phyloP scores from a whole-genome alignment of 2,113 vertebrate species.

The Formicarius rufipectus region DNA sequence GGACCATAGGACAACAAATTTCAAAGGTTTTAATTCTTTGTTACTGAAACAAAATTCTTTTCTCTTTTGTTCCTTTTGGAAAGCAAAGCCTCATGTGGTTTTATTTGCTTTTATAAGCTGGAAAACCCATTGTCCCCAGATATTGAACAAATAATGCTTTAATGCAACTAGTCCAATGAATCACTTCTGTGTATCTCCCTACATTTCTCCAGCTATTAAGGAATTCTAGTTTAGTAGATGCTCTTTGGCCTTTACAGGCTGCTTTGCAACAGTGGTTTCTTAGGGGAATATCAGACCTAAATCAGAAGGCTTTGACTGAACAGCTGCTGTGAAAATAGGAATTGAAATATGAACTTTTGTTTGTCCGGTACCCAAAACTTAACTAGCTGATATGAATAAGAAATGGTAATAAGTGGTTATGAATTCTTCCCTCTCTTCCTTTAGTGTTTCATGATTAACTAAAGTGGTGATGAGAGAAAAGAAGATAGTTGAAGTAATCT shows the following conservation, averaged over 20 bases:
- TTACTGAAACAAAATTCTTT: background rate
- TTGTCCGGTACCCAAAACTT: background rate
- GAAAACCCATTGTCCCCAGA: background rate
- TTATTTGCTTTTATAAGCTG: background rate
- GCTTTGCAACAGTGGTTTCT: background rate
- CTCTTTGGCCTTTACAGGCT: background rate
- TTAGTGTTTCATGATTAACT: background rate
- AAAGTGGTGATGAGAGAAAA: background rate
- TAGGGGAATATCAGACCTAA: background rate
- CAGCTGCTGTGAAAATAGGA: background rate
- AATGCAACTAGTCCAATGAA: background rate
- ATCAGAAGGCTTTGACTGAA: background rate
- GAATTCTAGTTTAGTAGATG: background rate
- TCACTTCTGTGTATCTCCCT: background rate
- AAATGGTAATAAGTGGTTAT: background rate
- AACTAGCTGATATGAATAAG: background rate
- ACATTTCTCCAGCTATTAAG: background rate
- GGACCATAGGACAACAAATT: background rate
- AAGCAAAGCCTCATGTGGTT: background rate
- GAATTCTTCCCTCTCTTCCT: background rate
- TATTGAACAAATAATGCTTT: background rate
- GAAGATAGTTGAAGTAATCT: background rate
- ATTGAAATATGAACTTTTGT: background rate
- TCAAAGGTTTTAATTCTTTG: background rate
- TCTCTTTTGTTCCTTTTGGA: background rate